Base-by-base conservation (phyloP, 2,113 vertebrate genomes). In the Fulmarus glacialis region DNA sequence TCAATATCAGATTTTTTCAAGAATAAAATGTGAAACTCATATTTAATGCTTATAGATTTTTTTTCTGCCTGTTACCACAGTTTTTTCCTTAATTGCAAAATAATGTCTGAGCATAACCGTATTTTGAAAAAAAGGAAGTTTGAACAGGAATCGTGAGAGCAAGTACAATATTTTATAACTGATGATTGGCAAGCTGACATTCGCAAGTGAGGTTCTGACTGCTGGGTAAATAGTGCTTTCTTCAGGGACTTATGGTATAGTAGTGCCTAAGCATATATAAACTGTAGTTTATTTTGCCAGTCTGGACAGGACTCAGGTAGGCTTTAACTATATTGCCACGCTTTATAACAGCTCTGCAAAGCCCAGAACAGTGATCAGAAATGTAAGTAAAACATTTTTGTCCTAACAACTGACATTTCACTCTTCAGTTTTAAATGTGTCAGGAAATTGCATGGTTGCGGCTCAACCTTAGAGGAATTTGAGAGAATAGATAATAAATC, bases 271-370 rank as follows among this genome's bases (percentile, higher is more conserved):
- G 72, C n/a, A 15, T 63, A 71, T 75, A 78, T 82, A 82, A 87
- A 92, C 52, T 79, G 15, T 20, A 71, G 83, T 97, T 96, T 90
- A 50, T 93, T 80, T 95, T 95, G 52, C 75, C 75, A 68, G 89
- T 40, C 72, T 89, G 68, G 80, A 79, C 6, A 1, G 80, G 55
- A 78, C 59, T 93, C 47, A 71, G 48, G 82, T 47, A 95, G 73
- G 80, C 80, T 95, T 94, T 92, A 94, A 87, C 67, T 87, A 18
- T 81, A 81, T 91, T 95, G 60, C 72, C 59, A 68, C 42, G 80
- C 80, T 93, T 90, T 95, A 55, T 59, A 93, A 70, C 26, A 97
- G 95, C 77, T 89, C 85, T 93, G 72, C 16, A 66, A 90, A 63
- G 52, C 82, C 86, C 90, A 81, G 52, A 90, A 68, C 72, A 52